phyloP scores from a whole-genome alignment of 1,140 invertebrate genomes.

The Anagrus nilaparvatae region DNA sequence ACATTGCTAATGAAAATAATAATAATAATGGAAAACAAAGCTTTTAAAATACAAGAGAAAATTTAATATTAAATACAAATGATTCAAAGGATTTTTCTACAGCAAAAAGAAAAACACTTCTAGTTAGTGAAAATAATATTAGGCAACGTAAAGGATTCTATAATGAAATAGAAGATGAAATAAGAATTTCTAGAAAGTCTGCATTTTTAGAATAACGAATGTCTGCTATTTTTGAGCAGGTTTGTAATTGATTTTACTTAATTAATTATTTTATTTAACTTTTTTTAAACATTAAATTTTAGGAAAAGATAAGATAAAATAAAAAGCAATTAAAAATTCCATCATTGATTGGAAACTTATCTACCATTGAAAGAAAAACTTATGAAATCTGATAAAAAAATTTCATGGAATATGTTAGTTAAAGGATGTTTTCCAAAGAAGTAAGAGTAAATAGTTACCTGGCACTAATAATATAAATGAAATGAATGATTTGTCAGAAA shows the following conservation, averaged over 20 bases:
- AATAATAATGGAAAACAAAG: too few species aligned
- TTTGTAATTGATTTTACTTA: too few species aligned
- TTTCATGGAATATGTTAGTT: constrained; percentile 23
- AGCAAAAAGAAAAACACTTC: constrained; percentile 6
- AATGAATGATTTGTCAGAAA: too few species aligned
- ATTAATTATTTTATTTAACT: too few species aligned
- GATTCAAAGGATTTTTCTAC: constrained; percentile 25
- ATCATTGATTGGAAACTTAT: constrained; percentile 23
- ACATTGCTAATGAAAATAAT: too few species aligned
- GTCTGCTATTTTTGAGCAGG: constrained; percentile 18
- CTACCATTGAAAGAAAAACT: constrained; percentile 21
- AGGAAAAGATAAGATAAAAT: constrained; percentile 28
- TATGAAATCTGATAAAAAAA: constrained; percentile 20
- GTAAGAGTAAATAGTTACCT: constrained; percentile 13
- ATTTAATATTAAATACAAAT: too few species aligned
- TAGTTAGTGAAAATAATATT: too few species aligned
- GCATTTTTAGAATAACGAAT: constrained; percentile 18
- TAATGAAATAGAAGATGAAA: too few species aligned
- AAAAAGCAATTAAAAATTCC: constrained; percentile 26
- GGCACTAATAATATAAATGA: too few species aligned
- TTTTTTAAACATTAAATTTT: constrained; percentile 13
- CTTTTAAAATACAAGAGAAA: too few species aligned
- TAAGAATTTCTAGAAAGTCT: neutral
- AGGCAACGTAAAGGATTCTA: too few species aligned
- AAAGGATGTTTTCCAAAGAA: constrained; percentile 21